Percentiles rank a stretch among this genome's conserved stretches.
phyloP scores from a whole-genome alignment of 2,113 vertebrate species.

The Chaetorhynchus papuensis region DNA sequence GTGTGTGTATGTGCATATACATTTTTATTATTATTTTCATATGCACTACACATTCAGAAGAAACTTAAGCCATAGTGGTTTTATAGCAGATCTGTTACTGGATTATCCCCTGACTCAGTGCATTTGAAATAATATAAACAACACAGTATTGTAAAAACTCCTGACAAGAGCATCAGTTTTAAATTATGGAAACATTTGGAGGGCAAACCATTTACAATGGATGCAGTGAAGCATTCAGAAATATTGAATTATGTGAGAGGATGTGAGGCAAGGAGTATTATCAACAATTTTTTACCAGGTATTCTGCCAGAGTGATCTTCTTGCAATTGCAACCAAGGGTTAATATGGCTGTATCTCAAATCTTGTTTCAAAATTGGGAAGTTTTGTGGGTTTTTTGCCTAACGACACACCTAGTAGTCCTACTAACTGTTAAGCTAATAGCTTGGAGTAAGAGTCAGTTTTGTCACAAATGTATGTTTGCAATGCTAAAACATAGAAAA shows the following conservation, averaged over 20 bases:
- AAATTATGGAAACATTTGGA: background rate
- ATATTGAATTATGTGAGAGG: background rate
- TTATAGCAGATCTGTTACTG: background rate
- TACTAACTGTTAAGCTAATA: background rate
- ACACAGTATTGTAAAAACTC: background rate
- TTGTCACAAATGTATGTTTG: background rate
- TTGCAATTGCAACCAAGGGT: background rate
- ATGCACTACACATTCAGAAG: background rate
- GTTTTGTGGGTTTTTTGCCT: background rate
- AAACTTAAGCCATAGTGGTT: background rate
- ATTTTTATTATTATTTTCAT: background rate
- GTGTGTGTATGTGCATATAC: fast-evolving
- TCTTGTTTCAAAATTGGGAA: background rate
- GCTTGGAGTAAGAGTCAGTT: background rate
- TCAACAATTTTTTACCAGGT: background rate
- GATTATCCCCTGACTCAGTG: background rate
- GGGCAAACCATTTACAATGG: background rate
- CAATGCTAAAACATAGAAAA: background rate
- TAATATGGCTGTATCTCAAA: background rate
- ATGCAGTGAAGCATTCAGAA: background rate
- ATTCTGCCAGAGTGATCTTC: background rate
- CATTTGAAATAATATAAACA: background rate
- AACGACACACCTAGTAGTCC: background rate
- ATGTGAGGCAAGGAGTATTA: background rate
- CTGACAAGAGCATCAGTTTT: background rate